phyloP scores from a whole-genome alignment of 2,888 invertebrate species.

The Melipona bicolor region DNA sequence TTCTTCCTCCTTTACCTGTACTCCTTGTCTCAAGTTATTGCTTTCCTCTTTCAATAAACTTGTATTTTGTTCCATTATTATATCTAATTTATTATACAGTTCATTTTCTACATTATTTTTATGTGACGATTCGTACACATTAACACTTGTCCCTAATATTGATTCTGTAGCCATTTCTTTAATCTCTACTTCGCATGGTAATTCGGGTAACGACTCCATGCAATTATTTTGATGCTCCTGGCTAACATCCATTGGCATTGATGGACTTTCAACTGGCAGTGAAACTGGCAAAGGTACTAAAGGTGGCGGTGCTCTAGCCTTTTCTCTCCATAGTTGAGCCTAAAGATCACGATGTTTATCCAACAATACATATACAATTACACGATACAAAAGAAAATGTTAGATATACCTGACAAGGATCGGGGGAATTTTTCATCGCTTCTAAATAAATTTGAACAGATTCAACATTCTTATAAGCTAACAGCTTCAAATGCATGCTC shows the following conservation, averaged over 20 bases:
- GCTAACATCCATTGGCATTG: conserved; percentile 43
- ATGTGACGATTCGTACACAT: conserved; percentile 24
- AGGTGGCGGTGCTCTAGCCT: conserved; percentile 78
- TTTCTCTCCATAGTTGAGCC: conserved; percentile 79
- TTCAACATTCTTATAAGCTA: conserved; percentile 67
- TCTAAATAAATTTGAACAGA: conserved; percentile 77
- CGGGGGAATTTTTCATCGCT: conserved; percentile 79
- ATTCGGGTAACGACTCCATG: conserved; percentile 73
- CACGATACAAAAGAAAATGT: neutral
- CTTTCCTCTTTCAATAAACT: conserved; percentile 16
- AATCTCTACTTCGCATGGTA: conserved; percentile 79
- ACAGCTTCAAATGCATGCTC: conserved; percentile 74
- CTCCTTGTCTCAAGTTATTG: conserved; percentile 29
- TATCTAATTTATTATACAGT: conserved; percentile 9
- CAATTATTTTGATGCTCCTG: conserved; percentile 52
- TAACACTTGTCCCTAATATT: conserved; percentile 46
- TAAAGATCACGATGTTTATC: conserved; percentile 39
- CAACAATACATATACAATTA: neutral
- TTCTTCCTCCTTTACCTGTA: conserved; percentile 59
- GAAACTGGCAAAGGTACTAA: conserved; percentile 76
- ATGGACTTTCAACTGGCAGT: conserved; percentile 66
- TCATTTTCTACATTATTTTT: conserved; percentile 30
- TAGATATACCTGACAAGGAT: conserved; percentile 78
- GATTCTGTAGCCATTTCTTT: conserved; percentile 70
- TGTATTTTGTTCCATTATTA: conserved; percentile 2